A percentile compares a stretch with the other conserved stretches of the same genome.
Evolutionary conservation across 2,797 vertebrate species (phyloP).

Genomic region (Zalophus californianus): DNA sequence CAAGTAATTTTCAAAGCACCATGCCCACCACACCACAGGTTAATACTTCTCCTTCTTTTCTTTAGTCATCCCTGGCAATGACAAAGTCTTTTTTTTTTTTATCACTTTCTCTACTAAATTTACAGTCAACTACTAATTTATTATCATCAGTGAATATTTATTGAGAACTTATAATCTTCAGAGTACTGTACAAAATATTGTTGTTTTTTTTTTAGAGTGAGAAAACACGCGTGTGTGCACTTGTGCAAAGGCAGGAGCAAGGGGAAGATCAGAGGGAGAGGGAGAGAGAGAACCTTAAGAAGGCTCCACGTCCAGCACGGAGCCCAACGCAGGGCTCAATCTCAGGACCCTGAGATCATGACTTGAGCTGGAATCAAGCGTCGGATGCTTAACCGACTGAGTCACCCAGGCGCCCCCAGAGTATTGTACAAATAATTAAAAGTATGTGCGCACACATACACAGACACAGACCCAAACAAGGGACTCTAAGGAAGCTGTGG

Average conservation of each 20-base stretch:
- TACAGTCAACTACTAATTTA: background rate
- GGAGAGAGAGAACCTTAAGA: background rate
- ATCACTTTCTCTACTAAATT: conserved; percentile 27
- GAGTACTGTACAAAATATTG: background rate
- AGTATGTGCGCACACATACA: background rate
- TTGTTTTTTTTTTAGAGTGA: background rate
- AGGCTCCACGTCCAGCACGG: background rate
- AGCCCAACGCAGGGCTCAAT: background rate
- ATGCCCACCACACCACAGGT: background rate
- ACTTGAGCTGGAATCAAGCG: background rate
- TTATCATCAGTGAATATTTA: background rate
- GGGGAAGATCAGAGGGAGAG: background rate
- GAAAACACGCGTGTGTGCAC: background rate
- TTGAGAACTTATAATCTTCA: background rate
- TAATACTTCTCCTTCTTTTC: background rate
- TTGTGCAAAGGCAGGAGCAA: background rate
- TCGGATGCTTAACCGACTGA: background rate
- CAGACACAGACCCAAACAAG: background rate
- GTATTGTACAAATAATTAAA: background rate
- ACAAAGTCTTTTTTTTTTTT: background rate
- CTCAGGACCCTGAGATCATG: background rate
- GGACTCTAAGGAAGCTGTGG: background rate
- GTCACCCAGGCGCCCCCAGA: background rate
- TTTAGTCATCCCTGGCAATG: background rate
- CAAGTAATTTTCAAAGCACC: background rate